These are phyloP conservation scores for Hyles euphorbiae DNA, from an alignment of 1,140 invertebrate species.

Conservation along the genomic window DNA sequence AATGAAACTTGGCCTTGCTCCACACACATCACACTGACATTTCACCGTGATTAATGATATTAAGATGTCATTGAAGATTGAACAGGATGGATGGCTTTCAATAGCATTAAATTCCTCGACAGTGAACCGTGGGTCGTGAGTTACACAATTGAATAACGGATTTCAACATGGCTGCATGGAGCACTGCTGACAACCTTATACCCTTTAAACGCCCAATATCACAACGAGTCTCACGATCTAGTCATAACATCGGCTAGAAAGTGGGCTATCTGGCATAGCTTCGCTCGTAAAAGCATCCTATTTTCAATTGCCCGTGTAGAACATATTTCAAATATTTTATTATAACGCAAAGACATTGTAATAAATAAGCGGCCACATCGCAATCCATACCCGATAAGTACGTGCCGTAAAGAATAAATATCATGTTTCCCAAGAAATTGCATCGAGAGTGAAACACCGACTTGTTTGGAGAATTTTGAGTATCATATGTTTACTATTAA, in stretches of 20 bases:
- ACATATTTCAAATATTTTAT: no score
- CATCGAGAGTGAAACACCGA: no score
- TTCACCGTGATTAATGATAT: constrained; percentile 40
- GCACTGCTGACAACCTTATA: constrained; percentile 1
- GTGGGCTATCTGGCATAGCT: not conserved
- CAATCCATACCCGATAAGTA: no score
- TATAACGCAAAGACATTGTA: no score
- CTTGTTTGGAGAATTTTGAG: no score
- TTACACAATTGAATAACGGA: constrained; percentile 55
- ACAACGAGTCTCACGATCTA: not conserved
- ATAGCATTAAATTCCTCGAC: constrained; percentile 34
- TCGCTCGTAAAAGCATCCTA: no score
- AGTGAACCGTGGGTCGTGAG: constrained; percentile 54
- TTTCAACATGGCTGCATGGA: constrained; percentile 32
- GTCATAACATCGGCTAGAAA: not conserved
- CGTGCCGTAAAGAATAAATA: no score
- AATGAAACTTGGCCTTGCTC: constrained; percentile 3
- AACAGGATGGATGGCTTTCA: constrained; percentile 53
- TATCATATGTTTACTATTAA: no score
- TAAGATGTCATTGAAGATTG: constrained; percentile 35
- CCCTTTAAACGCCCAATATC: not conserved
- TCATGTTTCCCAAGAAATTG: no score
- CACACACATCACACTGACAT: constrained; percentile 3
- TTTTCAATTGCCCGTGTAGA: no score
- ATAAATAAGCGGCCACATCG: no score